Evolutionary conservation across 2,888 invertebrate genomes (phyloP).

Genomic region (Melieria crassipennis): DNA sequence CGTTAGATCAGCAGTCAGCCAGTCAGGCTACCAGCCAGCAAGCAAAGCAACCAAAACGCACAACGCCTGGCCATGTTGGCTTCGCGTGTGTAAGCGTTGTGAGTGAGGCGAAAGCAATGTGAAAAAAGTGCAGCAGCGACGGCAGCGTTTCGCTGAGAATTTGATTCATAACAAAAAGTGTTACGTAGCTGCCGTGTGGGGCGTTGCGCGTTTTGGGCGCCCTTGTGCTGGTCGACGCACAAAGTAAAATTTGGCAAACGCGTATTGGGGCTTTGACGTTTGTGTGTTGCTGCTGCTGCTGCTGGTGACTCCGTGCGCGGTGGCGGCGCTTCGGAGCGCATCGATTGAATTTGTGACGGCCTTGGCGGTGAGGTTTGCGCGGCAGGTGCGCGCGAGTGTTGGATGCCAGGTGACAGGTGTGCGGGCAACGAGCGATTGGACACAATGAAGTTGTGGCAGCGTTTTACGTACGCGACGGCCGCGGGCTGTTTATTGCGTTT

Average conservation of each 20-base stretch:
- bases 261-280: neutral
- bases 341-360: too few relatives aligned
- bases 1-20: too few relatives aligned
- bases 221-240: neutral
- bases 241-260: neutral
- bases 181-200: slow-evolving; percentile 7
- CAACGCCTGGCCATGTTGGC: too few relatives aligned
- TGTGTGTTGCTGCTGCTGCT: neutral
- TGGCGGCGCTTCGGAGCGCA: neutral
- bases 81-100: slow-evolving; percentile 32
- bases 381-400: too few relatives aligned
- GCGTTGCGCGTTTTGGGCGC: neutral
- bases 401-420: too few relatives aligned
- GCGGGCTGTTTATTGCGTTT: neutral
- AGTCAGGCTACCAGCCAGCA: slow-evolving; percentile 11
- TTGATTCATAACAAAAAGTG: slow-evolving; percentile 27
- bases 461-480: too few relatives aligned
- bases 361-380: too few relatives aligned
- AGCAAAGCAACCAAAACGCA: slow-evolving; percentile 31
- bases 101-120: slow-evolving; percentile 30
- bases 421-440: too few relatives aligned
- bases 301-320: neutral
- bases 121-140: slow-evolving; percentile 9
- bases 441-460: too few relatives aligned
- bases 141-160: neutral